Conservation (phyloP, 2,797 vertebrate genomes). For the Hephaestus fuliginosus region DNA sequence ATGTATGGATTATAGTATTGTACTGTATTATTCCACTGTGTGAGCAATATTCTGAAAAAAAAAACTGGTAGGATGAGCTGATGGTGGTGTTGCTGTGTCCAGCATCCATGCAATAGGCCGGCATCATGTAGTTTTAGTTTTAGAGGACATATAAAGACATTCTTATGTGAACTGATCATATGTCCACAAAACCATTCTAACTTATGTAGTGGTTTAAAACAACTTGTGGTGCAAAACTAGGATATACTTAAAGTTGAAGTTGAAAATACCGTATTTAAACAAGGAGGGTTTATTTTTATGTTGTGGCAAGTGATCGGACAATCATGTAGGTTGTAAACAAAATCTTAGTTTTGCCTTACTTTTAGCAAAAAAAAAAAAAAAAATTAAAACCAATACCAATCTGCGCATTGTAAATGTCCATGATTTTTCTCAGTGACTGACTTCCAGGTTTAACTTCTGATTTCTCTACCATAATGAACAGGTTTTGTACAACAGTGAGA, state of each 20-base stretch:
- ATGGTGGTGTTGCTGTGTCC: neutral
- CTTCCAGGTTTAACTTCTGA: neutral
- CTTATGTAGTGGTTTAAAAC: neutral
- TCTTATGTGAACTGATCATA: neutral
- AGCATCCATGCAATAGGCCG: neutral
- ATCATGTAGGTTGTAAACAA: neutral
- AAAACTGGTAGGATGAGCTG: neutral
- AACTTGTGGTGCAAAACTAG: neutral
- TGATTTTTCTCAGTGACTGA: neutral
- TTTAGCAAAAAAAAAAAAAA: too few species aligned
- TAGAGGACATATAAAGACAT: neutral
- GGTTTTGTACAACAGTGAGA: neutral
- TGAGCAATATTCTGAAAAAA: neutral
- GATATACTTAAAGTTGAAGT: neutral
- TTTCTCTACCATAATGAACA: neutral
- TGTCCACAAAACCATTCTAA: neutral
- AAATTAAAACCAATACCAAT: neutral
- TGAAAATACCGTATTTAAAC: neutral
- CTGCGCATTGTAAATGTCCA: neutral
- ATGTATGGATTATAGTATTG: neutral
- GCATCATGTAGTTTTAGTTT: neutral
- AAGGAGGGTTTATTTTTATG: neutral
- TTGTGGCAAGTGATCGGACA: neutral
- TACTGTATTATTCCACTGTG: neutral
- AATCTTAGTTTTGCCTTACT: neutral